Evolutionary conservation across 2,797 vertebrate species (phyloP), one percentile per base, ranked within the genome.

Genomic region (Zalophus californianus): DNA sequence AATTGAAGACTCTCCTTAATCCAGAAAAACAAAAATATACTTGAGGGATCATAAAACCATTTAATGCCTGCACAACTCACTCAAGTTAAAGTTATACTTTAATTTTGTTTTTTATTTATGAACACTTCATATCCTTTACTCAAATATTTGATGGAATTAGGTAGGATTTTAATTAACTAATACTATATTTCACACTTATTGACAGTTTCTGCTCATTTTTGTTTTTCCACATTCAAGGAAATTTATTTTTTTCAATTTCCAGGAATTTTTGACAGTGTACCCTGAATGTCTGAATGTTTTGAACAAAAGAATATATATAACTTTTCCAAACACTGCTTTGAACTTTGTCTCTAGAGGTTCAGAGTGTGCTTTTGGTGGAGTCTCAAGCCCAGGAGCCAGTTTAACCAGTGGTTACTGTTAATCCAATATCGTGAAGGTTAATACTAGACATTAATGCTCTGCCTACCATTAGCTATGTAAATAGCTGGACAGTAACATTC

Each of bases 161-260:
- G 35, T 41, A 27, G 48, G 20, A 62, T 54, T 90, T 68, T 70
- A 58, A 92, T 66, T 95, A 86, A 72, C 54, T 94, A 80, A 82
- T 64, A 78, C 13, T 97, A 2, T 48, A 62, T 91, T 77, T 91
- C 60, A 88, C 20, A 80, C 23, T 90, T 84, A 16, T 25, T 92
- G 68, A 94, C 27, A 75, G 23, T 78, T 79, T 88, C 15, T 66
- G 50, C 25, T 95, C 13, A 5, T 35, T 90, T 97, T 89, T n/a
- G 5, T 48, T 91, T 80, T 92, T 35, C 41, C 23, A 48, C 52
- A 23, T 83, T 94, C 10, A 48, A 83, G 11, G 27, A 48, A 38
- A 88, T 56, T 93, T 58, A 54, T 92, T 94, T 88, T 68, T 96
- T 93, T 68, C 38, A 89, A 27, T 83, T 94, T 93, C n/a, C 60